Conservation (phyloP, 2,888 invertebrate species). For the Ariolimax columbianus region DNA sequence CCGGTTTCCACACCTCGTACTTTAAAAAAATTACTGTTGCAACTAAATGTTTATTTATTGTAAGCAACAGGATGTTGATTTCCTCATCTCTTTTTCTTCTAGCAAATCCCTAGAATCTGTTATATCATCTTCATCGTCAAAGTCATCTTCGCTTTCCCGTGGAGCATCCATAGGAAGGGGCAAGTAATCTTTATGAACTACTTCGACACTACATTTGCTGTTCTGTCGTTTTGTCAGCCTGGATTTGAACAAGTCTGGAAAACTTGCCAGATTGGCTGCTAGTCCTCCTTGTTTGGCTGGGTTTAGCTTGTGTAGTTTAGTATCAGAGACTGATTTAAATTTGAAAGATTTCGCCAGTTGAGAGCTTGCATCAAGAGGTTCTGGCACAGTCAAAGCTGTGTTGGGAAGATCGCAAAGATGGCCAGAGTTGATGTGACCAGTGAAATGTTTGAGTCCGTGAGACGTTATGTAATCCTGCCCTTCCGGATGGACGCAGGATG, state of each 20-base stretch:
- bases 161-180: slow-evolving; percentile 56
- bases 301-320: slow-evolving; percentile 56
- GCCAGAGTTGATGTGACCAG: slow-evolving; percentile 10
- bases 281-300: slow-evolving; percentile 53
- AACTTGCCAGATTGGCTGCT: slow-evolving; percentile 57
- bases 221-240: slow-evolving; percentile 52
- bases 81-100: slow-evolving; percentile 57
- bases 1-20: too few species aligned
- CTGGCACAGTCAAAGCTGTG: slow-evolving; percentile 38
- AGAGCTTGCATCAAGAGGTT: background rate
- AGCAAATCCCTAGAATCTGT: slow-evolving; percentile 56
- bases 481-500: slow-evolving; percentile 20
- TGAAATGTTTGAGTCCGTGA: slow-evolving; percentile 23
- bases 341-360: slow-evolving; percentile 44
- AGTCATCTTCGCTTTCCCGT: slow-evolving; percentile 52
- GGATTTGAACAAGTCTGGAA: slow-evolving; percentile 54
- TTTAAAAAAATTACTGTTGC: too few species aligned
- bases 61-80: slow-evolving; percentile 56
- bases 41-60: slow-evolving; percentile 45
- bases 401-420: slow-evolving; percentile 39
- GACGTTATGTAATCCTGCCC: slow-evolving; percentile 29
- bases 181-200: slow-evolving; percentile 55
- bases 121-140: slow-evolving; percentile 53
- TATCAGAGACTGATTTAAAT: slow-evolving; percentile 56
- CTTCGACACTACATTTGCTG: slow-evolving; percentile 46